These are phyloP conservation scores for Colostygia pectinataria DNA, from an alignment of 2,888 invertebrate species.

Conservation along the genomic window DNA sequence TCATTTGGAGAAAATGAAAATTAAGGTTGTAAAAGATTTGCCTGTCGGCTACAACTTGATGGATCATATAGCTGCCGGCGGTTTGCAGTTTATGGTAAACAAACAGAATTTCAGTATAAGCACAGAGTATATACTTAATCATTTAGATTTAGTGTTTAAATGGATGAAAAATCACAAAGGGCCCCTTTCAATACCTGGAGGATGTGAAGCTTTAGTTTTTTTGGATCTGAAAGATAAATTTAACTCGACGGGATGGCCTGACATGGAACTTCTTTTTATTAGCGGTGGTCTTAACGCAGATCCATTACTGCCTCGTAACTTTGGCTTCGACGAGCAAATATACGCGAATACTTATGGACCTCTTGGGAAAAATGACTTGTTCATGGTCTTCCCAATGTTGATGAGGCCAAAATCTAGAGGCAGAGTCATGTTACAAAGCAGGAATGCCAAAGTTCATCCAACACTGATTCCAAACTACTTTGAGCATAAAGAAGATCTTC, in stretches of 20 bases:
- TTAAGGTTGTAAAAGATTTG: slow-evolving; percentile 80
- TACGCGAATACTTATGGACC: slow-evolving; percentile 65
- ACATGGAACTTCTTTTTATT: slow-evolving; percentile 85
- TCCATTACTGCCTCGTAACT: slow-evolving; percentile 69
- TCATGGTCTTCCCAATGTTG: slow-evolving; percentile 86
- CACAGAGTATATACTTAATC: slow-evolving; percentile 64
- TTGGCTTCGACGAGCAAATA: slow-evolving; percentile 79
- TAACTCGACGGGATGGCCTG: slow-evolving; percentile 82
- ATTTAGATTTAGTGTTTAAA: slow-evolving; percentile 72
- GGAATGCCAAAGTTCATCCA: slow-evolving; percentile 88
- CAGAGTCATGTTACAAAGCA: slow-evolving; percentile 85
- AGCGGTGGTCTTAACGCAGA: slow-evolving; percentile 80
- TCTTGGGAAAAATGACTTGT: slow-evolving; percentile 64
- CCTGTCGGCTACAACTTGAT: slow-evolving; percentile 87
- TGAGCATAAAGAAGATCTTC: slow-evolving; percentile 83
- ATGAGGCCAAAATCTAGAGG: slow-evolving; percentile 89
- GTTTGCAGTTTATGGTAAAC: slow-evolving; percentile 82
- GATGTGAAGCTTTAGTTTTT: slow-evolving; percentile 86
- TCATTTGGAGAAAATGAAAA: slow-evolving; percentile 81
- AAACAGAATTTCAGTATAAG: slow-evolving; percentile 57
- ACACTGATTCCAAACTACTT: slow-evolving; percentile 92
- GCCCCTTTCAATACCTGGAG: slow-evolving; percentile 85
- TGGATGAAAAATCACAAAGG: slow-evolving; percentile 81
- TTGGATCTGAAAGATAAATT: slow-evolving; percentile 83
- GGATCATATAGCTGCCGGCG: slow-evolving; percentile 87